phyloP scores from a whole-genome alignment of 2,888 invertebrate species.

The Augochlorella aurata region DNA sequence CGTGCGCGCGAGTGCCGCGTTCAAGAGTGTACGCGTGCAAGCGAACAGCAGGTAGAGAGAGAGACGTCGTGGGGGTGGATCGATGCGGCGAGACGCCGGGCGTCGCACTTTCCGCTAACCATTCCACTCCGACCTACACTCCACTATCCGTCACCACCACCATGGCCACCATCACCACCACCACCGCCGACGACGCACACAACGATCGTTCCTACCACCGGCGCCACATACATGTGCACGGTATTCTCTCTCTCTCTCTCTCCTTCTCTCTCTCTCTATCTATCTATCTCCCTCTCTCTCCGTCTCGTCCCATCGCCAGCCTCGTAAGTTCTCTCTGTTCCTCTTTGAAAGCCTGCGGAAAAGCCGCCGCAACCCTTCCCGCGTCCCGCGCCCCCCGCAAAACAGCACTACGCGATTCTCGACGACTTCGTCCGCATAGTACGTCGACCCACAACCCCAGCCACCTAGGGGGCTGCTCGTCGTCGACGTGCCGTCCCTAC shows the following conservation, averaged over 20 bases:
- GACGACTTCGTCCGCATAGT: conserved; percentile 62
- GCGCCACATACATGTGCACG: not conserved
- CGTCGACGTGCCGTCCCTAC: conserved; percentile 51
- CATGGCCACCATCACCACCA: conserved; percentile 3
- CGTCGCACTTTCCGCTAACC: conserved; percentile 79
- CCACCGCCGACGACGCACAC: not conserved
- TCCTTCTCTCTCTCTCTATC: not conserved
- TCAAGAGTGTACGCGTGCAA: conserved; percentile 29
- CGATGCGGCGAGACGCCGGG: conserved; percentile 82
- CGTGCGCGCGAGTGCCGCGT: not conserved
- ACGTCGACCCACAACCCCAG: conserved; percentile 71
- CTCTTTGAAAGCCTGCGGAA: conserved; percentile 61
- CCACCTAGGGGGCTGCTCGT: conserved; percentile 40
- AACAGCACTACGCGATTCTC: conserved; percentile 43
- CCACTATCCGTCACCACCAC: conserved; percentile 54
- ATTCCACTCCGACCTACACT: conserved; percentile 68
- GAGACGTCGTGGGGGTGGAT: conserved; percentile 72
- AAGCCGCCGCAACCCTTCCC: conserved; percentile 53
- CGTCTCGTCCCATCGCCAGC: no score
- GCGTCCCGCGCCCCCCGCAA: conserved; percentile 24
- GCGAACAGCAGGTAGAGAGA: conserved; percentile 42
- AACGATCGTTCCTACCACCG: not conserved
- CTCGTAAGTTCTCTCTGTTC: not conserved
- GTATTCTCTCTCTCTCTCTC: not conserved
- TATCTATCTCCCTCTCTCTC: no score